Percentiles rank a stretch among this genome's conserved stretches.
Evolutionary conservation across 2,797 vertebrate species (phyloP).

Genomic region (Rousettus madagascariensis): DNA sequence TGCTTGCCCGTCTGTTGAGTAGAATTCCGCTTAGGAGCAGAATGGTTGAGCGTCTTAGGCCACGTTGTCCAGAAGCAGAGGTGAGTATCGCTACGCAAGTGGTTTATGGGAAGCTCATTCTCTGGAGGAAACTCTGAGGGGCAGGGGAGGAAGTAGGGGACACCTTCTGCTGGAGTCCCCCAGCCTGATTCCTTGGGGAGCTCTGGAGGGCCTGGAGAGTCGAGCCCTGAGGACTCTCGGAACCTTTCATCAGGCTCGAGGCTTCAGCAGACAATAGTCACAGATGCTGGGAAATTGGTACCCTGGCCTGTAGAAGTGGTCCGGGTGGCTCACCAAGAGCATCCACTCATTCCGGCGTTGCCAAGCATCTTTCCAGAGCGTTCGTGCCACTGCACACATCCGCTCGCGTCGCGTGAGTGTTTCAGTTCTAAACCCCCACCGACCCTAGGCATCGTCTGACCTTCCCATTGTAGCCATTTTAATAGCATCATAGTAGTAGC

Average conservation of each 20-base stretch:
- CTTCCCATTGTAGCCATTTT: neutral
- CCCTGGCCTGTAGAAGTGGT: neutral
- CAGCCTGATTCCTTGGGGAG: too few species aligned
- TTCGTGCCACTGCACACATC: fast-evolving
- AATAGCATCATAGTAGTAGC: neutral
- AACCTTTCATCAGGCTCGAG: neutral
- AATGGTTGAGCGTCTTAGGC: neutral
- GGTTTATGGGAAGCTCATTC: fast-evolving
- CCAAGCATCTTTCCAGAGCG: neutral
- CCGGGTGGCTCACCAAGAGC: fast-evolving
- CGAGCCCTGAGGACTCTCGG: neutral
- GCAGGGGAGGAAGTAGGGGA: fast-evolving
- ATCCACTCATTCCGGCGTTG: fast-evolving
- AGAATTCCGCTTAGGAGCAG: too few species aligned
- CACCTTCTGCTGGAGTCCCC: fast-evolving
- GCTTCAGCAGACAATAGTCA: neutral
- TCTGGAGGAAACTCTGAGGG: neutral
- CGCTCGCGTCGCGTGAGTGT: fast-evolving
- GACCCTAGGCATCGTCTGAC: fast-evolving
- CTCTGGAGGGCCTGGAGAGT: neutral
- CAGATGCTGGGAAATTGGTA: neutral
- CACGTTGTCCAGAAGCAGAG: neutral
- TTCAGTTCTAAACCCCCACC: neutral
- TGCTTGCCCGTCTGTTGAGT: fast-evolving
- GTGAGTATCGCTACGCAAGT: too few species aligned